Base-by-base conservation (phyloP, 1,140 invertebrate species). In the Rhagoletis zephyria region DNA sequence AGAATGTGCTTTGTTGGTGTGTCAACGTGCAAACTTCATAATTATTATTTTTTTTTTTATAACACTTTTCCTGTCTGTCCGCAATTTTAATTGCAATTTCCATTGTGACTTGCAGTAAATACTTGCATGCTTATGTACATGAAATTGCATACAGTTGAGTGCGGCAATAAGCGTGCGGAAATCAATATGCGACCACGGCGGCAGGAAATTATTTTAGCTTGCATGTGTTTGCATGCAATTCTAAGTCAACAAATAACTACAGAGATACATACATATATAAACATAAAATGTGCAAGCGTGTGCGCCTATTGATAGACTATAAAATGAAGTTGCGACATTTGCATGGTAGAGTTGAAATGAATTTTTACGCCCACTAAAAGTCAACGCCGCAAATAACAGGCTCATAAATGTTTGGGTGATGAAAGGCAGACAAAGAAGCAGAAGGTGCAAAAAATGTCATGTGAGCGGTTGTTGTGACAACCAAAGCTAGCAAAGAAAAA, bases 311-410 rank as follows among this genome's bases (percentile, higher is more conserved):
- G 74, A 81, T 81, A 81, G 74, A n/a, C 74, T 16, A 9, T 81
- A 81, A 81, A 81, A 81, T 19, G 2, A 51, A 74, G 70, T 74
- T 45, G 16, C 45, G 16, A 59, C 74, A 48, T 51, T 77, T 30
- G 45, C 65, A 4, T 48, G 70, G 12, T n/a, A 10, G 3, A 16
- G 48, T 56, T 81, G 45, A 81, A 81, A 81, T 81, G 74, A 81
- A 81, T 81, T 81, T 81, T 81, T 81, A 81, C 74, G 74, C 74
- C 74, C 30, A 81, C 74, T 81, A 56, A 81, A 81, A 81, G 74
- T 81, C 48, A 81, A 81, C 48, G 48, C 74, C 16, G 7, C 30
- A 81, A 81, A 81, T 81, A 81, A 81, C 48, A 56, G n/a, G n/a
- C 74, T 9, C 48, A 81, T 81, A 81, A 81, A 81, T 59, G 45